Evolutionary conservation across 2,888 invertebrate species (phyloP).

Genomic region (Beris morrisii): DNA sequence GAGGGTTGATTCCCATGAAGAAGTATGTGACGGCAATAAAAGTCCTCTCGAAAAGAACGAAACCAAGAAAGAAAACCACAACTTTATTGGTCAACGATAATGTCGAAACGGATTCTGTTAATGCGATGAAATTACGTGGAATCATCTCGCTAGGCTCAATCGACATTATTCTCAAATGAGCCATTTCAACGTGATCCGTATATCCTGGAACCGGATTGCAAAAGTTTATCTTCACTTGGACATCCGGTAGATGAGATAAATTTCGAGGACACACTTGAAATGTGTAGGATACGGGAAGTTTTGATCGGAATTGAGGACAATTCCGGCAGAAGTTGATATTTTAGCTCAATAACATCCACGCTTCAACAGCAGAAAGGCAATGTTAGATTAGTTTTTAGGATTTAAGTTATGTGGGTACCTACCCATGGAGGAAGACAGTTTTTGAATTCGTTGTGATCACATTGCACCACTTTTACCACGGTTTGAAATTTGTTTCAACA

Average conservation of each 20-base stretch:
- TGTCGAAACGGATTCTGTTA: slow-evolving; percentile 21
- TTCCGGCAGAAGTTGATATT: too few species aligned
- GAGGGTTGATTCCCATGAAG: slow-evolving; percentile 2
- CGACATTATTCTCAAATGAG: slow-evolving; percentile 14
- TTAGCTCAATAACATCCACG: too few species aligned
- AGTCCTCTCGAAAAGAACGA: slow-evolving; percentile 3
- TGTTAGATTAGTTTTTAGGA: too few species aligned
- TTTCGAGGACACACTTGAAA: neutral
- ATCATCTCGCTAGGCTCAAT: slow-evolving; percentile 16
- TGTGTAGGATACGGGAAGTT: too few species aligned
- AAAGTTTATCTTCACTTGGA: slow-evolving; percentile 17
- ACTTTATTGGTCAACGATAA: slow-evolving; percentile 27
- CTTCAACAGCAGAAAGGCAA: too few species aligned
- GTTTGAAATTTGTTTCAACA: too few species aligned
- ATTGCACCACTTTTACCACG: too few species aligned
- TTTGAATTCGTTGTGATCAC: too few species aligned
- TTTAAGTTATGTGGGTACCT: too few species aligned
- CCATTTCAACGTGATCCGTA: slow-evolving; percentile 8
- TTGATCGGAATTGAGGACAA: too few species aligned
- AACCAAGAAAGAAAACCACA: slow-evolving; percentile 22
- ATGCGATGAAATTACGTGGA: slow-evolving; percentile 31
- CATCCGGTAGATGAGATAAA: slow-evolving; percentile 15
- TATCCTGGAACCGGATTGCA: slow-evolving; percentile 17
- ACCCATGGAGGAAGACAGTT: too few species aligned
- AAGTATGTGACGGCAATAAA: slow-evolving; percentile 27